Base-by-base conservation (phyloP, 2,797 vertebrate species). In the Brotula barbata region DNA sequence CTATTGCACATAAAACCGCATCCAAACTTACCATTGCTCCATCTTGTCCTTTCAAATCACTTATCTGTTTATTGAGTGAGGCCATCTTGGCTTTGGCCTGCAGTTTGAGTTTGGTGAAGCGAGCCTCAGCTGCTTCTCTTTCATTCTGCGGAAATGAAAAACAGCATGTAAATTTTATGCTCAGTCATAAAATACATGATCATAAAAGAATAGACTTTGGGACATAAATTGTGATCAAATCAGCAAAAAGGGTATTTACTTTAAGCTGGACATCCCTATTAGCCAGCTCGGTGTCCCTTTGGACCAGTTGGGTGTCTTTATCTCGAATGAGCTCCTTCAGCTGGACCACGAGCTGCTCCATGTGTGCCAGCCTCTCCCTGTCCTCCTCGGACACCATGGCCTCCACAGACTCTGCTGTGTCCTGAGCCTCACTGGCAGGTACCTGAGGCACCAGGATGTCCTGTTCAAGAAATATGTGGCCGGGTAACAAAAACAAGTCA, bases 41-140 rank as follows among this genome's bases (percentile, higher is more conserved):
- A 45, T 80, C 89, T 40, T 91, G 88, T 49, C 89, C 91, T 51
- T 93, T 95, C 66, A 98, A 75, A 40, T 95, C 93, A 68, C 91
- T 86, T 0, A 98, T 91, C 66, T 94, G 94, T 83, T 94, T 97
- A 86, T 85, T 98, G 76, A 98, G 90, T 7, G 92, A 89, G 0
- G 87, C 86, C 91, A 98, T 70, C 82, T 92, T 96, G 43, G 94
- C 95, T 80, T 98, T 99, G 39, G 97, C 94, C 73, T 97, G 96
- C 54, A 98, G 90, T 77, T 97, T 99, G 44, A 99, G 90, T 62
- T 97, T 99, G 77, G 91, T 89, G 66, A 99, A 92, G 72, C 93
- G 95, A 2, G 90, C 91, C 2, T 98, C 95, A 0, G 93, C 90
- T 33, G 93, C 90, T 47, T 94, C 95, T 64, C 78, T 92, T 51